phyloP scores from a whole-genome alignment of 2,888 invertebrate species.

The Apomyelois bistriatella region DNA sequence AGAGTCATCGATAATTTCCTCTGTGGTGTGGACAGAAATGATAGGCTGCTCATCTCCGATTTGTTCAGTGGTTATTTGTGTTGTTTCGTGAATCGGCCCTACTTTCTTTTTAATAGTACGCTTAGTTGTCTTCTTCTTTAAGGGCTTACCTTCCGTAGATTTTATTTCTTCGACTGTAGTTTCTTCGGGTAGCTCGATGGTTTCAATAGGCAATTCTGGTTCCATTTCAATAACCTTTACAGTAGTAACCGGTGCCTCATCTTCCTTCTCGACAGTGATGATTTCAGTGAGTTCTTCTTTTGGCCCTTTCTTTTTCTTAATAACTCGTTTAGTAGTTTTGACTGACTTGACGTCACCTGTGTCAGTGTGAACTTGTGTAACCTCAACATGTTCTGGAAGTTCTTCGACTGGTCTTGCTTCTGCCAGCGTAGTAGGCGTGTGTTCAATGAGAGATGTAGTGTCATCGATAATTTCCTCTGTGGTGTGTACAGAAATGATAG shows the following conservation, averaged over 20 bases:
- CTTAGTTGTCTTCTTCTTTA: constrained; percentile 39
- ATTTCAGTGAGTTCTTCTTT: constrained; percentile 30
- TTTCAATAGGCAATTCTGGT: constrained; percentile 20
- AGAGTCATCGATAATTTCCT: constrained; percentile 26
- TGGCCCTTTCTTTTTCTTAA: constrained; percentile 49
- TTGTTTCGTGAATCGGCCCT: constrained; percentile 40
- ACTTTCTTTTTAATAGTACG: constrained; percentile 35
- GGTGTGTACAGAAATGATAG: constrained; percentile 23
- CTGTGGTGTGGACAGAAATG: constrained; percentile 44
- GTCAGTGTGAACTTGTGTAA: constrained; percentile 24
- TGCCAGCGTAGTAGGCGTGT: constrained; percentile 14
- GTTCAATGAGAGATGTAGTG: constrained; percentile 22
- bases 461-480: constrained; percentile 30
- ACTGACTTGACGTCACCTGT: constrained; percentile 21
- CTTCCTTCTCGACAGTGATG: constrained; percentile 26
- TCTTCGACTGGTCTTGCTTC: constrained; percentile 24
- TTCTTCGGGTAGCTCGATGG: constrained; percentile 26
- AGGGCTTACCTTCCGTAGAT: constrained; percentile 26
- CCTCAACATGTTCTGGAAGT: constrained; percentile 20
- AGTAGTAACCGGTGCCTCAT: constrained; percentile 33
- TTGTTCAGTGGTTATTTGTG: constrained; percentile 43
- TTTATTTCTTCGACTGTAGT: constrained; percentile 45
- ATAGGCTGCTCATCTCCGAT: constrained; percentile 48
- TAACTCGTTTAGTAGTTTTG: constrained; percentile 25
- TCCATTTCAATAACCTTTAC: constrained; percentile 6